Evolutionary conservation across 2,113 vertebrate genomes (phyloP).

Genomic region (Athene cunicularia): DNA sequence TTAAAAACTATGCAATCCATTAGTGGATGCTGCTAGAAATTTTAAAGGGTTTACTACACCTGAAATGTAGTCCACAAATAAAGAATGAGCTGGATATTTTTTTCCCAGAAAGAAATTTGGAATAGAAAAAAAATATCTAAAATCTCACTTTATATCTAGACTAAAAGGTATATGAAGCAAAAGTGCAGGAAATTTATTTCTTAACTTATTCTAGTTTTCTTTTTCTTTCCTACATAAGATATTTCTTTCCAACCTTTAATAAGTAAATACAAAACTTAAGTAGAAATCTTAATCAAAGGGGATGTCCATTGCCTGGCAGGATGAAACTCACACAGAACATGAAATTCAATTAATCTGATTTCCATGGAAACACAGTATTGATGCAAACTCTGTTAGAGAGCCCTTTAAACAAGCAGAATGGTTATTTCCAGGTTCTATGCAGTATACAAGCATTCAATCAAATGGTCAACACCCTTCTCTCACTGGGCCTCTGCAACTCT

Average conservation of each 20-base stretch:
- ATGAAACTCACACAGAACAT: background rate
- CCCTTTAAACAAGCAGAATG: background rate
- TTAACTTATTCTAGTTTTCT: background rate
- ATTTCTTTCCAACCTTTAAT: background rate
- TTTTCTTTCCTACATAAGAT: background rate
- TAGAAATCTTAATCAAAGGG: background rate
- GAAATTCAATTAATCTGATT: background rate
- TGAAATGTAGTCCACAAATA: background rate
- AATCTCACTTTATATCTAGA: background rate
- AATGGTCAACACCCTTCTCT: background rate
- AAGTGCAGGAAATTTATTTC: background rate
- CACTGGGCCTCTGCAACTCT: background rate
- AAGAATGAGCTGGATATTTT: background rate
- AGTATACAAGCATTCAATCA: background rate
- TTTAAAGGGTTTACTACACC: background rate
- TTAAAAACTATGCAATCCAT: background rate
- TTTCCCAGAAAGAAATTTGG: background rate
- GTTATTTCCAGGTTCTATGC: background rate
- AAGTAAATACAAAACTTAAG: background rate
- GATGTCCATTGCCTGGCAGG: background rate
- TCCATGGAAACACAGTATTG: background rate
- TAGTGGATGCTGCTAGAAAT: background rate
- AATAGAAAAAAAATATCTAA: background rate
- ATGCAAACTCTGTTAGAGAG: background rate
- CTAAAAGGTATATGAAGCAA: background rate